Conservation (phyloP, 2,888 invertebrate genomes). For the Plemyria rubiginata region DNA sequence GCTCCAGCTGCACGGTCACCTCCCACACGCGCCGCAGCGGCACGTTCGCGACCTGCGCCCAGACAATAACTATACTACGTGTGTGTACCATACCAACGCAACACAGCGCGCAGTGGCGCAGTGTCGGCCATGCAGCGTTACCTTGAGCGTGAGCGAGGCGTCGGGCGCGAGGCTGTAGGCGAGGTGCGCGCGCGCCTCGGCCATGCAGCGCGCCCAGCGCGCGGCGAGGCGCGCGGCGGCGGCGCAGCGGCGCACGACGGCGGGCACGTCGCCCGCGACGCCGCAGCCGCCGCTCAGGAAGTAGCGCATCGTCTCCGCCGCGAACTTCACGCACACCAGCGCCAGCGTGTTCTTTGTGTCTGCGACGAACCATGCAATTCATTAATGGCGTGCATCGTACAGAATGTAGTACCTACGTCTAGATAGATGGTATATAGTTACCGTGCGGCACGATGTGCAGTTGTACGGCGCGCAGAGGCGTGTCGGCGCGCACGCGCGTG, state of each 20-base stretch:
- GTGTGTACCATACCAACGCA: too few relatives aligned
- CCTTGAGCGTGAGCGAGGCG: constrained; percentile 62
- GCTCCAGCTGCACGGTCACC: constrained; percentile 58
- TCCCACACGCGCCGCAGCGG: constrained; percentile 72
- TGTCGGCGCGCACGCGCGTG: constrained; percentile 58
- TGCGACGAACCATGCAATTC: constrained; percentile 31
- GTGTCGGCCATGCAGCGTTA: constrained; percentile 28
- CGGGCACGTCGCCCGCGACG: constrained; percentile 52
- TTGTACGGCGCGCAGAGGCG: constrained; percentile 48
- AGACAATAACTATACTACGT: background rate
- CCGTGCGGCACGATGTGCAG: constrained; percentile 50
- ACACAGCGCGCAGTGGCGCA: too few relatives aligned
- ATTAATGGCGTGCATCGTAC: too few relatives aligned
- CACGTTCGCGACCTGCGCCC: constrained; percentile 73
- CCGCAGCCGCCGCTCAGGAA: constrained; percentile 48
- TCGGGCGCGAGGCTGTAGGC: constrained; percentile 56
- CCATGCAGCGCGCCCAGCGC: constrained; percentile 65
- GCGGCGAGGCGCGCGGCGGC: constrained; percentile 62
- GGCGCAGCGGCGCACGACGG: constrained; percentile 66
- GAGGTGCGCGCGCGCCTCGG: constrained; percentile 55
- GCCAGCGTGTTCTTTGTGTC: constrained; percentile 61
- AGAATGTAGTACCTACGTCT: too few relatives aligned
- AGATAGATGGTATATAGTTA: too few relatives aligned
- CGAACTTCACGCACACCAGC: constrained; percentile 57
- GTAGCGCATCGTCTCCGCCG: constrained; percentile 57